phyloP scores from a whole-genome alignment of 2,113 vertebrate genomes.

The Callithrix jacchus region DNA sequence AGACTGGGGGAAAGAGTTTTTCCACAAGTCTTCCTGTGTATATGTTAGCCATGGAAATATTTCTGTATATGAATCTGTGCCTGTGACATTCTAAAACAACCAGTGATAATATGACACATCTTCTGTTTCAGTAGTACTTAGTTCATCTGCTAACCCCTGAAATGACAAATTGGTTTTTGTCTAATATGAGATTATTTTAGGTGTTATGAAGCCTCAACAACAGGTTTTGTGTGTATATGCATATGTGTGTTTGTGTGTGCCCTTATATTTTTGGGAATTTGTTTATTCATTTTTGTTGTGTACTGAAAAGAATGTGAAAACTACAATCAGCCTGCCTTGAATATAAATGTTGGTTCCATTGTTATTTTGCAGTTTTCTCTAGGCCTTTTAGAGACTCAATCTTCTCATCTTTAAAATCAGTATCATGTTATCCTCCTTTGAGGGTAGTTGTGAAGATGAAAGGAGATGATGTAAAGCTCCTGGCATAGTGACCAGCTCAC shows the following conservation, averaged over 20 bases:
- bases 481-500: background rate
- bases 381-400: background rate
- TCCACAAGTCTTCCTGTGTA: background rate
- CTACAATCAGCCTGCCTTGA: background rate
- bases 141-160: background rate
- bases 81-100: background rate
- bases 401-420: slow-evolving; percentile 27
- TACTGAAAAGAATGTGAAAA: background rate
- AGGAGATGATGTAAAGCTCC: background rate
- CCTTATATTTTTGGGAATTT: background rate
- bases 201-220: background rate
- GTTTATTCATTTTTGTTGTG: background rate
- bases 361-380: background rate
- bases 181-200: background rate
- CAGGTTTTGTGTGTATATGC: background rate
- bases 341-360: background rate
- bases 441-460: background rate
- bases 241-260: background rate
- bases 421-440: background rate
- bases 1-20: background rate
- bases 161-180: background rate
- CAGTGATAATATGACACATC: background rate
- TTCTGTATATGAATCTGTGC: background rate
- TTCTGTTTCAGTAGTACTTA: background rate
- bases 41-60: background rate